Percentiles rank a stretch among this genome's conserved stretches.
Conservation (phyloP, 2,888 invertebrate genomes). For the Phyto melanocephala region DNA sequence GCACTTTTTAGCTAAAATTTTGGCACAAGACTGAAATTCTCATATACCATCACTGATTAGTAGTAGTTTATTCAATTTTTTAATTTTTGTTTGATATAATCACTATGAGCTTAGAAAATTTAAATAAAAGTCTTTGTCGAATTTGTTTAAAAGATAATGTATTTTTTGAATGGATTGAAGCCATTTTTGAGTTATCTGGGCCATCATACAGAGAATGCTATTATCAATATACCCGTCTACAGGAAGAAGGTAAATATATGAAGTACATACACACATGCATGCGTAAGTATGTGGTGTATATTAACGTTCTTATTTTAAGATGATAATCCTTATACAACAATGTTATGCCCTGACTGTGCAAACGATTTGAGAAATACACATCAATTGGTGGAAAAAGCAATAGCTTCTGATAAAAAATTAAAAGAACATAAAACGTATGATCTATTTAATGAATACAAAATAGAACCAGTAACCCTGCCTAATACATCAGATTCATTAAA, state of each 20-base stretch:
- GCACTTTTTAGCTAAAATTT: no score
- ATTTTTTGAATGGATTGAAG: not conserved
- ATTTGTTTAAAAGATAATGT: not conserved
- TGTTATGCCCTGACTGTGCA: not conserved
- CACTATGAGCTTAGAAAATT: not conserved
- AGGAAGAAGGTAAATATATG: not conserved
- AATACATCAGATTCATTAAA: no score
- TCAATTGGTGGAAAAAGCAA: slow-evolving; percentile 6
- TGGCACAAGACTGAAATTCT: no score
- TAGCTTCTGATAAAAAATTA: not conserved
- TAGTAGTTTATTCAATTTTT: no score
- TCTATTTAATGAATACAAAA: not conserved
- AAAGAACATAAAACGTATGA: not conserved
- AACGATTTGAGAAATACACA: not conserved
- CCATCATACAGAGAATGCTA: slow-evolving; percentile 4
- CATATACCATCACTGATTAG: no score
- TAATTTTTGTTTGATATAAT: no score
- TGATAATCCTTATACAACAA: not conserved
- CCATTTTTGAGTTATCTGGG: not conserved
- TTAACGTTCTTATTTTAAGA: not conserved
- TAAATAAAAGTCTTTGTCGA: not conserved
- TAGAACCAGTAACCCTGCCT: not conserved
- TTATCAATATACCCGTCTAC: not conserved
- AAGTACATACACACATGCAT: no score
- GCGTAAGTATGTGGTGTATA: no score